Evolutionary conservation across 2,113 vertebrate species (phyloP), one percentile per base, ranked within the genome.

Genomic region (Anhinga anhinga): DNA sequence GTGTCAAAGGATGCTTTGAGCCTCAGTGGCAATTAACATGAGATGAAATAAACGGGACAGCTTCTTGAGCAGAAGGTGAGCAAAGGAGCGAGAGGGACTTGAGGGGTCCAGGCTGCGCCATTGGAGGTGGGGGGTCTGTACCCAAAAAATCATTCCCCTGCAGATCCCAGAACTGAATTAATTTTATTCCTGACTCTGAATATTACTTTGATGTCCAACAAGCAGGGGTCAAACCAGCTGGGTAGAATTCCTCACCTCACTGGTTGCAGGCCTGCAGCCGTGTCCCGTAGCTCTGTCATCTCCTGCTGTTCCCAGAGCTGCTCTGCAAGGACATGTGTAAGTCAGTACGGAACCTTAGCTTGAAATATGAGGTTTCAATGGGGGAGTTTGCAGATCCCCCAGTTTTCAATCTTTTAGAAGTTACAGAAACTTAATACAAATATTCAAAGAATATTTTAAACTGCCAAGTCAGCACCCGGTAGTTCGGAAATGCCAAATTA

Each of bases 301-400:
- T 65, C 47, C 23, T 3, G 4, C 3, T 4, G 0, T 74, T 62
- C 36, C 67, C 76, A 72, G 53, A 4, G 5, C n/a, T 15, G 56
- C 36, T 40, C 76, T 36, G 38, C 55, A 26, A 63, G 55, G 34
- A n/a, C 0, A 0, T 0, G 2, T 12, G 45, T 34, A 69, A 42
- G 6, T 23, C 38, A 25, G 23, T 21, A 14, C 1, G 1, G 58
- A 55, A 50, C 17, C 61, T 82, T 47, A 61, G 8, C 29, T 67
- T 67, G 16, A 67, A 49, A 74, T 23, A 15, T 0, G 1, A 67
- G 42, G 10, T 58, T 91, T 70, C 2, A 1, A 7, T 12, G 42
- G 59, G 59, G 15, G 5, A 65, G 16, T 13, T 90, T 0, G 0
- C 19, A 92, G 70, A 17, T 72, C 32, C 13, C 14, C 15, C 30